Base-by-base conservation (phyloP, 30 jellyfish, hydroid and myxozoan genomes). In the Hydractinia echinata region DNA sequence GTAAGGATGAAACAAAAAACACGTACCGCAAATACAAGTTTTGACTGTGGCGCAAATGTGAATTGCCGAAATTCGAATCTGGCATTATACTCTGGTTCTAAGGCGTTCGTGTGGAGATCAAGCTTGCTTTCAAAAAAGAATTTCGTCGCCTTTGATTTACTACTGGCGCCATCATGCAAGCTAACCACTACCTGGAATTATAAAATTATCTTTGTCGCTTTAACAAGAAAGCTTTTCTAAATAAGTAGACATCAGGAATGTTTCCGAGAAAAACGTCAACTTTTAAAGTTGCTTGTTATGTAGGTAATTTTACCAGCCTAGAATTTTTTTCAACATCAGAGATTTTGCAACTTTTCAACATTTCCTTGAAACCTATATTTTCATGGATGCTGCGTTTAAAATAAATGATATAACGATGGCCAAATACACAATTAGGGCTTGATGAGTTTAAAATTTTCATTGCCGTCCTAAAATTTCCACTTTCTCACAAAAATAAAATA, bases 31-130 rank as follows among this genome's bases (percentile, higher is more conserved):
- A 89, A 68, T 50, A 89, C 53, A 8, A 89, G 49, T 20, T 89
- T 72, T 8, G 96, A 71, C 5, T 84, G 71, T 55, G 95, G 92
- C 7, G 87, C 91, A 66, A 83, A 89, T 54, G 85, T 52, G 44
- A 73, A 84, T 20, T 89, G 92, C 10, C 96, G 70, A 83, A 84
- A 89, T 71, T 89, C 96, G 61, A 84, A 89, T 67, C 90, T 79
- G 30, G 67, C 82, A 73, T 84, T 83, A 52, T 81, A 80, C 20
- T 60, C 74, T 1, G 96, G 96, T 58, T 61, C 61, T 10, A 51
- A 58, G 5, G 96, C 86, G 76, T 69, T 53, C 53, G 76, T 18
- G 11, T 84, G 91, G 5, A 89, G 84, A 67, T 74, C 58, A 14
- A 80, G 54, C 49, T 74, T 86, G 30, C 68, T 80, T 49, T 89